Evolutionary conservation across 1,140 invertebrate species (phyloP).

Genomic region (Glossosoma conforme): DNA sequence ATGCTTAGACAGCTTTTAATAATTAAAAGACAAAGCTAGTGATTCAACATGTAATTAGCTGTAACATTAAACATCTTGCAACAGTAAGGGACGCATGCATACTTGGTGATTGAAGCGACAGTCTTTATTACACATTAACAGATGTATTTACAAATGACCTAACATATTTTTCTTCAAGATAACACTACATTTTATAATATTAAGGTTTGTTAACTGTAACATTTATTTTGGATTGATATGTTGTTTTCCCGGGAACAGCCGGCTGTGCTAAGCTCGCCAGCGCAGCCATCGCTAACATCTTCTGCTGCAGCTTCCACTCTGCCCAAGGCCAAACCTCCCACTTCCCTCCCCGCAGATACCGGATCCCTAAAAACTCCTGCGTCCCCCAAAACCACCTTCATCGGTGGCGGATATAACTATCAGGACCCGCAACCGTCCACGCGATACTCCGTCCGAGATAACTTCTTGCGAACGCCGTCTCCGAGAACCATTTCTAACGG

Average conservation of each 20-base stretch:
- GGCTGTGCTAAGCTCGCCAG: slow-evolving; percentile 14
- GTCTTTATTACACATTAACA: background rate
- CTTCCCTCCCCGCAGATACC: slow-evolving; percentile 7
- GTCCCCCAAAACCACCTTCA: background rate
- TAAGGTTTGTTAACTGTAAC: background rate
- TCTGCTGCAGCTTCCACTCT: slow-evolving; percentile 27
- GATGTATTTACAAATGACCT: too few species aligned
- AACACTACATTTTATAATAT: background rate
- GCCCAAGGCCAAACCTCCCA: slow-evolving; percentile 23
- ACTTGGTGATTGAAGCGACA: slow-evolving; percentile 22
- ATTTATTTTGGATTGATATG: slow-evolving; percentile 19
- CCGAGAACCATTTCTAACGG: slow-evolving; percentile 7
- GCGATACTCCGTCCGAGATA: background rate
- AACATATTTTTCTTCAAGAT: slow-evolving; percentile 1
- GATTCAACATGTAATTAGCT: too few species aligned
- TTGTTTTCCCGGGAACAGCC: slow-evolving; percentile 23
- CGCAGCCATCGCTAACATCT: slow-evolving; percentile 22
- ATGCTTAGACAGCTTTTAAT: too few species aligned
- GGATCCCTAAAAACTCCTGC: slow-evolving; percentile 8
- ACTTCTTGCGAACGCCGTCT: background rate
- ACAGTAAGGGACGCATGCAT: slow-evolving; percentile 16
- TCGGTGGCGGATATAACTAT: too few species aligned
- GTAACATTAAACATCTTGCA: too few species aligned
- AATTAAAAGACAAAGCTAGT: too few species aligned
- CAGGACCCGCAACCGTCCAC: slow-evolving; percentile 3